phyloP scores from a whole-genome alignment of 2,113 vertebrate genomes.

The Phaethon lepturus region DNA sequence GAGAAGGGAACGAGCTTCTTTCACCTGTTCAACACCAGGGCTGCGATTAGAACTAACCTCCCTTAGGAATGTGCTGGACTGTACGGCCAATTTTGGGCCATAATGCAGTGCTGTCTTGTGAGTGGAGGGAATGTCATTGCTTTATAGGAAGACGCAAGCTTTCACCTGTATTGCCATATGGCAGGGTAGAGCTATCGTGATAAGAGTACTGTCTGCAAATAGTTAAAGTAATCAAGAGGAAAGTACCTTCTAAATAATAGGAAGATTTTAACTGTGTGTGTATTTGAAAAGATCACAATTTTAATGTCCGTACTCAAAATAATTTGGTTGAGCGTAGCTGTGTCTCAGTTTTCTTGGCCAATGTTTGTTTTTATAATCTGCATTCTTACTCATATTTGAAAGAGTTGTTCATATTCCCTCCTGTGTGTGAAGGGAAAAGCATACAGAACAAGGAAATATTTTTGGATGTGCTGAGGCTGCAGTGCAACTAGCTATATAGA shows the following conservation, averaged over 20 bases:
- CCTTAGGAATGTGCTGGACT: background rate
- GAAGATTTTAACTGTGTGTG: fast-evolving
- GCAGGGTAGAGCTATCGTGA: background rate
- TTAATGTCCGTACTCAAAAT: background rate
- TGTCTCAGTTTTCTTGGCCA: background rate
- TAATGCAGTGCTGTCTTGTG: fast-evolving
- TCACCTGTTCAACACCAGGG: background rate
- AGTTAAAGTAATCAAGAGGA: background rate
- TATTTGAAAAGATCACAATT: background rate
- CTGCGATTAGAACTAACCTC: background rate
- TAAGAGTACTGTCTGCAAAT: background rate
- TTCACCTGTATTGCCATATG: background rate
- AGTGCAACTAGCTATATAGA: background rate
- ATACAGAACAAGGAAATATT: background rate
- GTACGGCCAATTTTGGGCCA: background rate
- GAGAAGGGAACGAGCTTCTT: background rate
- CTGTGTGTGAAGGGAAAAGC: background rate
- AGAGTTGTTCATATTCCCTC: background rate
- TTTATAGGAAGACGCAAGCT: background rate
- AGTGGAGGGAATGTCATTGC: background rate
- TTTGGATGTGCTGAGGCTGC: background rate
- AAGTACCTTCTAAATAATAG: background rate
- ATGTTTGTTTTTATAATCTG: background rate
- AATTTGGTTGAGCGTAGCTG: background rate
- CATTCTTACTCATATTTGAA: background rate